Percentiles rank a stretch among this genome's conserved stretches.
Conservation (phyloP, 2,888 invertebrate species). For the Tipula helvola region DNA sequence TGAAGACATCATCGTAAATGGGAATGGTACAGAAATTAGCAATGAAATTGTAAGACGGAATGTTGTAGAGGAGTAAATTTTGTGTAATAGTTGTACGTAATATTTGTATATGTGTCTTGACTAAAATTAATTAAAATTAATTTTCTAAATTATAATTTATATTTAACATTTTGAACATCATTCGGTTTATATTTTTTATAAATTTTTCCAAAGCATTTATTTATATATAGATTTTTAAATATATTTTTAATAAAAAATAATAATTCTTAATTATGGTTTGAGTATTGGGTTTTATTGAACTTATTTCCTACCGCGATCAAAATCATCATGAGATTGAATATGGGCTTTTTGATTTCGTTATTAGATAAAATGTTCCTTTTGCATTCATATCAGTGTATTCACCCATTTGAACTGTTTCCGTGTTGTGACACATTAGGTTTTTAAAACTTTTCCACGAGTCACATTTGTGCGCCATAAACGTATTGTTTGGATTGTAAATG, state of each 20-base stretch:
- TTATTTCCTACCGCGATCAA: not conserved
- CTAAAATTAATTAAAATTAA: not conserved
- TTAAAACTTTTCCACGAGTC: constrained; percentile 34
- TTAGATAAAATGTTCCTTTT: constrained; percentile 47
- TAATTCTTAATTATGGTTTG: not conserved
- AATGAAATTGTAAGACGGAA: constrained; percentile 28
- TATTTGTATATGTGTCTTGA: not conserved
- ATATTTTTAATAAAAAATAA: not conserved
- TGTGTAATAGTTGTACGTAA: not conserved
- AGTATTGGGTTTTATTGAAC: not conserved
- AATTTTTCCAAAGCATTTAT: not conserved
- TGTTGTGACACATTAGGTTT: constrained; percentile 25
- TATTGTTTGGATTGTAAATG: constrained; percentile 37
- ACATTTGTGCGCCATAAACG: constrained; percentile 45
- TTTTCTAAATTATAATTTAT: not conserved
- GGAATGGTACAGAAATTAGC: constrained; percentile 18
- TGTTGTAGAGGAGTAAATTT: constrained; percentile 22
- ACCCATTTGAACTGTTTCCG: constrained; percentile 42
- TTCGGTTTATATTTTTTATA: not conserved
- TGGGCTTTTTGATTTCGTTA: constrained; percentile 42
- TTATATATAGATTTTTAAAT: not conserved
- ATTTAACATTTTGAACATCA: not conserved
- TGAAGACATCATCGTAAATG: constrained; percentile 29
- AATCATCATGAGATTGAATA: constrained; percentile 39
- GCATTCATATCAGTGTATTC: constrained; percentile 33